Evolutionary conservation across 2,113 vertebrate genomes (phyloP).

Genomic region (Nesoenas mayeri): DNA sequence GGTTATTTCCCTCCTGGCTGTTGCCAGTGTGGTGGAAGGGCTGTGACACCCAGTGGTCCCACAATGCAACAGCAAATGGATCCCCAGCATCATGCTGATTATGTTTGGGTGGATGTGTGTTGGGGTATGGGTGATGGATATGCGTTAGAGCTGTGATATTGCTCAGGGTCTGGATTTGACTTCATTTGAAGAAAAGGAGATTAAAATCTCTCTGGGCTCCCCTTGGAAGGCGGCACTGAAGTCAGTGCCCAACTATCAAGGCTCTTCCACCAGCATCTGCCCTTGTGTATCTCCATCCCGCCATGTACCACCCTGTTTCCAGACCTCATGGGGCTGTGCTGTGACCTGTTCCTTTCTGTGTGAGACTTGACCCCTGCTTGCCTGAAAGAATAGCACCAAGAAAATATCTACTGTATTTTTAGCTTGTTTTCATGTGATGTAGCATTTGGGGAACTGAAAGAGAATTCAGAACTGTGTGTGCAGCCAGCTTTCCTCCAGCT

Average conservation of each 20-base stretch:
- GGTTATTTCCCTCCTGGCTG: neutral
- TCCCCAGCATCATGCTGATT: no score
- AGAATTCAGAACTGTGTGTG: neutral
- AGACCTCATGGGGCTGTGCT: neutral
- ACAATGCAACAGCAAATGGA: neutral
- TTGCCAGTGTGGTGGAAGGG: neutral
- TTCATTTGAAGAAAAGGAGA: neutral
- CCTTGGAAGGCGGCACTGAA: neutral
- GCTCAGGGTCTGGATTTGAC: neutral
- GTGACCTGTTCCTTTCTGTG: neutral
- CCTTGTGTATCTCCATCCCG: neutral
- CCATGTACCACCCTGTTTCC: accelerated
- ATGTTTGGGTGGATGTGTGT: neutral
- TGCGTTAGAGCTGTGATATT: neutral
- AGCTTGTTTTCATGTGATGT: neutral
- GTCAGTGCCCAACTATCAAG: neutral
- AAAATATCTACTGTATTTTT: neutral
- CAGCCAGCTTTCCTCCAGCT: neutral
- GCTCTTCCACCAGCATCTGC: neutral
- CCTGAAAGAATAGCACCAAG: neutral
- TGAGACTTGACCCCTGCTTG: neutral
- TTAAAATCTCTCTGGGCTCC: neutral
- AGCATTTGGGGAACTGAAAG: neutral
- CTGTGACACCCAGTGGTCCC: constrained; percentile 52
- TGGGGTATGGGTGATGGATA: neutral